Evolutionary conservation across 2,113 vertebrate species (phyloP), one percentile per base, ranked within the genome.

Genomic region (rat (Rattus norvegicus)): DNA sequence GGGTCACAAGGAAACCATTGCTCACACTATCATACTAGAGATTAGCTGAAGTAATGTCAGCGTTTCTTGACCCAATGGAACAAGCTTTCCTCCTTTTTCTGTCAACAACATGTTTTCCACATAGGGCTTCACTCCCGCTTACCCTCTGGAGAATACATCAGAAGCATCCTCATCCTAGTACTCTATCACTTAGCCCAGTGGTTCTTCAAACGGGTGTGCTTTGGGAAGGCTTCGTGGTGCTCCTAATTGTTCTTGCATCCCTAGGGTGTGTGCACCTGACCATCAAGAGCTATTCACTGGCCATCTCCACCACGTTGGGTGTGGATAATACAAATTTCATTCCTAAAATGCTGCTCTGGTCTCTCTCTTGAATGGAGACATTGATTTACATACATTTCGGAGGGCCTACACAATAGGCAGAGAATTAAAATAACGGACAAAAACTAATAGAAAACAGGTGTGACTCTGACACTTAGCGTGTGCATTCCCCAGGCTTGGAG

Each of bases 381-480:
- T 90, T 98, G 98, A 97, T 98, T 98, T 98, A 97, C 97, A 93
- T 95, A 69, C 9, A 10, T 96, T 97, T 98, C 97, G 97, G 36
- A 89, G 94, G 96, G 94, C 90, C 92, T 6, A 2, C 92, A 98
- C 97, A 98, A 97, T 98, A 97, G 97, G 88, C 16, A 2, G 92
- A 96, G 98, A 98, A 98, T 98, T 97, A 98, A 98, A 98, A 97
- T 98, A 97, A 98, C 76, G 97, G 97, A 92, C 87, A 96, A 93
- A 91, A 97, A 96, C 96, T 98, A 97, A 98, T 88, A 97, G 97
- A 97, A 98, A 98, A 93, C 98, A 98, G 98, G 98, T 98, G 98
- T 95, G 97, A 95, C 95, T 93, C 88, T 88, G 87, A 98, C 95
- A 85, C 0, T 0, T 94, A 84, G 88, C 65, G 97, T 95, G 90